Base-by-base conservation (phyloP, 2,888 invertebrate genomes). In the Disparrhopalites patrizii region DNA sequence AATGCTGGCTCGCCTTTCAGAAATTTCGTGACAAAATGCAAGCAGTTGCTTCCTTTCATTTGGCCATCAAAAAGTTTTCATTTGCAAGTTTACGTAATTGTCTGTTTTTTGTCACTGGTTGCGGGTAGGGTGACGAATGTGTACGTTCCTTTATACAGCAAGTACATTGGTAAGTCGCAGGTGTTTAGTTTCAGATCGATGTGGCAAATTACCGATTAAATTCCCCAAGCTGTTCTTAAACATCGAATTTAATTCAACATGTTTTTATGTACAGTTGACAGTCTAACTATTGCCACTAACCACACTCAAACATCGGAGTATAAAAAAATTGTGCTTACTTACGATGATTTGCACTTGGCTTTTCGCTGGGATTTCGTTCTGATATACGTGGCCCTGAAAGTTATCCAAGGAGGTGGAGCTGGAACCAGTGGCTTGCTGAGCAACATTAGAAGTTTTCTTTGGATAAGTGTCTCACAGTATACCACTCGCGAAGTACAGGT, bases 391-490 rank as follows among this genome's bases (percentile, higher is more conserved):
- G 82, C 81, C 1, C 86, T 98, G 75, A 93, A 95, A 80, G 95
- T 97, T 79, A 82, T 98, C 8, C 96, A 96, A 84, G 98, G 98
- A 1, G 93, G 95, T 10, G 96, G 95, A 54, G 89, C 90, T 0
- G 93, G 93, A 1, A 86, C 89, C 1, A 93, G 92, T 89, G 98
- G 98, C 0, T 81, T 97, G 58, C 81, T 98, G 55, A 96, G 95
- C 80, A 97, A 96, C 79, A 77, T 94, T 13, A 84, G 97, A 47
- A 88, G 90, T 0, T 93, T 93, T 78, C 81, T 98, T 1, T 99
- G 98, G 98, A 95, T 98, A n/a, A 85, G 86, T 76, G 90, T 98
- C 52, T 93, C 96, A 76, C 98, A 99, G 79, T 97, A 91, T 78
- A 96, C 96, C 1, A 94, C 94, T 7, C 84, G 94, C 69, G 93